Percentiles rank a stretch among this genome's conserved stretches.
Conservation (phyloP, 1,140 invertebrate genomes). For the Diorhabda carinulata region DNA sequence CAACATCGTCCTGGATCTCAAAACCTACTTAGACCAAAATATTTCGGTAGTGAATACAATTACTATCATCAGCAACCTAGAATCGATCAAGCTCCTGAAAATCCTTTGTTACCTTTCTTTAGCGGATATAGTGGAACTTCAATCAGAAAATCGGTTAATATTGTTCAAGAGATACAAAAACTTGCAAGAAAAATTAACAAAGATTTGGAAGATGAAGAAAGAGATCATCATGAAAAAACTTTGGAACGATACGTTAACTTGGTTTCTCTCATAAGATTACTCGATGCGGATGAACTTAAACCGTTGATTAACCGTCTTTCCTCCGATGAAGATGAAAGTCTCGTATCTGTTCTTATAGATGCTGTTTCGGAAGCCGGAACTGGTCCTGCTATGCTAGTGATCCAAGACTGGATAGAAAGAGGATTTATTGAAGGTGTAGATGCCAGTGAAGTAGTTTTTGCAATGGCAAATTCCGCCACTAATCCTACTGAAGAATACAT, state of each 20-base stretch:
- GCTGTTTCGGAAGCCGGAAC: slow-evolving; percentile 62
- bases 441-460: slow-evolving; percentile 54
- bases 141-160: slow-evolving; percentile 44
- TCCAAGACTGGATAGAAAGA: slow-evolving; percentile 57
- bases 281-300: slow-evolving; percentile 52
- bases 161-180: slow-evolving; percentile 48
- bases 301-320: slow-evolving; percentile 39
- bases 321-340: slow-evolving; percentile 42
- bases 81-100: slow-evolving; percentile 48
- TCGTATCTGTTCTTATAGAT: slow-evolving; percentile 59
- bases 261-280: slow-evolving; percentile 53
- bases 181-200: slow-evolving; percentile 55
- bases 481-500: slow-evolving; percentile 62
- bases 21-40: background rate
- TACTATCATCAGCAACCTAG: slow-evolving; percentile 43
- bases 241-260: slow-evolving; percentile 60
- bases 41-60: slow-evolving; percentile 12
- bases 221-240: slow-evolving; percentile 54
- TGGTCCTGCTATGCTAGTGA: slow-evolving; percentile 57
- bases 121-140: slow-evolving; percentile 53
- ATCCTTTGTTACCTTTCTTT: slow-evolving; percentile 51
- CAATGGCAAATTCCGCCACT: slow-evolving; percentile 51
- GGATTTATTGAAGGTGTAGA: slow-evolving; percentile 53
- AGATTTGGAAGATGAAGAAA: slow-evolving; percentile 55
- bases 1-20: slow-evolving; percentile 5